phyloP scores from a whole-genome alignment of 2,113 vertebrate genomes.

The Menura novaehollandiae region DNA sequence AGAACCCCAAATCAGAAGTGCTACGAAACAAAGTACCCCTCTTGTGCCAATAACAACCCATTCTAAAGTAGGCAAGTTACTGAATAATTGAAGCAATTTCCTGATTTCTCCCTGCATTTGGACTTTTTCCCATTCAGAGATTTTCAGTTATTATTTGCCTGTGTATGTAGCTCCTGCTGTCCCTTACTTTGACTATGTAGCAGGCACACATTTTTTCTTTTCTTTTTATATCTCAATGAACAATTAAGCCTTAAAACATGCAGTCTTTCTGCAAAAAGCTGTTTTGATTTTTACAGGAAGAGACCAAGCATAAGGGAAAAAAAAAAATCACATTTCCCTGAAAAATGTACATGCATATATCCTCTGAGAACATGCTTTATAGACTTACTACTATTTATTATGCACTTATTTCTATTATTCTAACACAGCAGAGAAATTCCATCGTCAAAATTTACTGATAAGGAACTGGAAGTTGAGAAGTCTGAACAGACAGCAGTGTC shows the following conservation, averaged over 20 bases:
- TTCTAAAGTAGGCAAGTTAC: not conserved
- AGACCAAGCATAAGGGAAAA: not conserved
- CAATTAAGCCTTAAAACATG: not conserved
- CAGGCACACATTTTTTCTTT: not conserved
- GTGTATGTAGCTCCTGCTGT: not conserved
- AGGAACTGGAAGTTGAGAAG: not conserved
- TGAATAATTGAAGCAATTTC: not conserved
- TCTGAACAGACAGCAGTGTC: not conserved
- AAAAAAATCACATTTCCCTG: not conserved
- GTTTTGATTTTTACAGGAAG: not conserved
- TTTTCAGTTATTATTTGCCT: not conserved
- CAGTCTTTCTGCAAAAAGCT: not conserved
- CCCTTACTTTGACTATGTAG: not conserved
- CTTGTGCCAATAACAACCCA: not conserved
- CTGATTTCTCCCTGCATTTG: not conserved
- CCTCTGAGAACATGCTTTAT: not conserved
- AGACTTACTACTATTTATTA: not conserved
- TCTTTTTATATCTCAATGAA: not conserved
- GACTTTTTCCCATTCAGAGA: not conserved
- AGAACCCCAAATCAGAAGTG: not conserved
- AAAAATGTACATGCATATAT: not conserved
- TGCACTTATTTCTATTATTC: not conserved
- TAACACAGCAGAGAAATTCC: not conserved
- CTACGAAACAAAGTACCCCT: not conserved
- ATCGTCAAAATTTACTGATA: not conserved